These are phyloP conservation scores for Chionodraco myersi DNA, from an alignment of 2,113 vertebrate species.

Conservation along the genomic window DNA sequence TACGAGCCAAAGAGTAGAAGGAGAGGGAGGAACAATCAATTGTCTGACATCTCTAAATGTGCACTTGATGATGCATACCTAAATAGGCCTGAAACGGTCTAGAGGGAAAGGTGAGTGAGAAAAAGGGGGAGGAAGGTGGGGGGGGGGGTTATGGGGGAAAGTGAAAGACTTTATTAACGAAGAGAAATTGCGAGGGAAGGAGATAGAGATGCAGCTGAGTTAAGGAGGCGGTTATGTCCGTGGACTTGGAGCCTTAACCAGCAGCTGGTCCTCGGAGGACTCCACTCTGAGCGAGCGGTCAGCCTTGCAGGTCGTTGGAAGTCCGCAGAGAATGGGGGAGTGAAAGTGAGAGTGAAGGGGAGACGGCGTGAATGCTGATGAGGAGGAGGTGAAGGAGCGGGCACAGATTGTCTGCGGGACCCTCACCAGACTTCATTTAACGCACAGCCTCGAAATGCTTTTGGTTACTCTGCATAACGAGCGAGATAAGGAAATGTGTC, in stretches of 20 bases:
- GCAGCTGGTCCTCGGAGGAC: constrained; percentile 51
- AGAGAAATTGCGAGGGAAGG: constrained; percentile 54
- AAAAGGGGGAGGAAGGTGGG: background rate
- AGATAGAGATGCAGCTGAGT: constrained; percentile 53
- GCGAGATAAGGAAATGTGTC: constrained; percentile 38
- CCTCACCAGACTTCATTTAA: constrained; percentile 53
- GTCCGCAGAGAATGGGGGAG: constrained; percentile 51
- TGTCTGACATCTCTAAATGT: constrained; percentile 76
- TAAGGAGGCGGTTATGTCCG: constrained; percentile 43
- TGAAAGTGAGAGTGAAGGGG: constrained; percentile 32
- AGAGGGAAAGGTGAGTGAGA: constrained; percentile 46
- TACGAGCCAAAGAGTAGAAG: constrained; percentile 52
- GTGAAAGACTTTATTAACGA: constrained; percentile 60
- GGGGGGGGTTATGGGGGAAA: constrained; percentile 2
- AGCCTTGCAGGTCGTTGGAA: constrained; percentile 53
- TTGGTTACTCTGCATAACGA: constrained; percentile 33
- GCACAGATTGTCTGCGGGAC: constrained; percentile 45
- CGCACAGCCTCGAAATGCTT: constrained; percentile 20
- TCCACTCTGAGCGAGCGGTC: constrained; percentile 40
- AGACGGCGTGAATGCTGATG: constrained; percentile 64
- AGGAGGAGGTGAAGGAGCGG: constrained; percentile 53
- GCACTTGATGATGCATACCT: constrained; percentile 81
- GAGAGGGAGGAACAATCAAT: constrained; percentile 73
- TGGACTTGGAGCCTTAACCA: constrained; percentile 53
- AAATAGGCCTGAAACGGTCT: constrained; percentile 69